Base-by-base conservation (phyloP, 2,113 vertebrate genomes). In the Syrrhaptes paradoxus region DNA sequence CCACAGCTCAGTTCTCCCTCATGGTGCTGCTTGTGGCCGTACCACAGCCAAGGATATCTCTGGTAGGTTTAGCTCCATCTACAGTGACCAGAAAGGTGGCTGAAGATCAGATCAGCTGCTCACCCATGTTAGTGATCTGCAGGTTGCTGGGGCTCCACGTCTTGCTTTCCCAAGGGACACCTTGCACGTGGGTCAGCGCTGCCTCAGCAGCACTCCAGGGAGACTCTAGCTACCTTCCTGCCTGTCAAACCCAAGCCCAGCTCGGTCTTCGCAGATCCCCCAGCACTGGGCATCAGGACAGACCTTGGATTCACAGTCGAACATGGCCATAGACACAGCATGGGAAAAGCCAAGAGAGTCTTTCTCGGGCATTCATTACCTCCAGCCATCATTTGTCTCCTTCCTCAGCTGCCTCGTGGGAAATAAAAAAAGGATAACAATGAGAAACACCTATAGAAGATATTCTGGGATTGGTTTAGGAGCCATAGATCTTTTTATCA, bases 21-120 rank as follows among this genome's bases (percentile, higher is more conserved):
- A 1, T 1, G 0, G 13, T n/a, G 45, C 5, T 70, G 10, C 5
- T 0, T 58, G 36, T 57, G 68, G 24, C 34, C 38, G 17, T 15
- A 11, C 14, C 32, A 59, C 29, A 52, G 43, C n/a, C 72, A 63
- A 2, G 31, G 79, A 19, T 7, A 21, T 0, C 61, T 91, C 6
- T 54, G 73, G 8, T 13, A 43, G 59, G 19, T 58, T 70, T 24
- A 52, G 9, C 24, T 93, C 22, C 36, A 36, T 13, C 65, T 78
- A 16, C 70, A 45, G 1, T 10, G 31, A n/a, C n/a, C 82, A 62
- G 48, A 41, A 87, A 58, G 11, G 46, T 43, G 31, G 11, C 10
- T 62, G 10, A 46, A 24, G n/a, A 3, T 17, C 68, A 43, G 13
- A 65, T 20, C 24, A 61, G 17, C 5, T 38, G 17, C 46, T 85